Conservation (phyloP, 1,140 invertebrate species). For the Holotrichia oblita region DNA sequence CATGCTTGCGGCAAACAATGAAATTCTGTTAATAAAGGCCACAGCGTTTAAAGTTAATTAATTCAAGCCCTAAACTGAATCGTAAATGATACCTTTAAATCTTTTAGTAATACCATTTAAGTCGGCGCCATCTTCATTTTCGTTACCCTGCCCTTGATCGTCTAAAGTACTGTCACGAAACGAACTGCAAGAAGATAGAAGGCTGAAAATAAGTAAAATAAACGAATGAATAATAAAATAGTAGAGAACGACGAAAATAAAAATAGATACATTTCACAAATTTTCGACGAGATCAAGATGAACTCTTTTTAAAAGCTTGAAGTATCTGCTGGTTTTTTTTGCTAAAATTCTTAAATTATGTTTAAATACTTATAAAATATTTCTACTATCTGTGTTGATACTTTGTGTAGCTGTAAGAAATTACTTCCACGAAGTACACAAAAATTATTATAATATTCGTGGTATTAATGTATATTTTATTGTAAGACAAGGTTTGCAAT, state of each 20-base stretch:
- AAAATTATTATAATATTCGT: too few species aligned
- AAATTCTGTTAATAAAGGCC: conserved; percentile 12
- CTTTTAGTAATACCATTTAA: conserved; percentile 60
- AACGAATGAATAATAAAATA: not conserved
- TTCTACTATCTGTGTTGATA: too few species aligned
- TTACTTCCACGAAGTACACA: too few species aligned
- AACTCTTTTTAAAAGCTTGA: too few species aligned
- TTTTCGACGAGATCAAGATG: too few species aligned
- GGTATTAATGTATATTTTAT: too few species aligned
- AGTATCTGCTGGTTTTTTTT: too few species aligned
- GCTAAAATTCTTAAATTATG: too few species aligned
- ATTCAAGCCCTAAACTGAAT: conserved; percentile 38
- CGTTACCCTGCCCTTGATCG: conserved; percentile 64
- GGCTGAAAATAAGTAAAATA: conserved; percentile 64
- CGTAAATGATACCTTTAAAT: conserved; percentile 57
- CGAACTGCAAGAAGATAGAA: conserved; percentile 85
- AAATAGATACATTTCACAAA: too few species aligned
- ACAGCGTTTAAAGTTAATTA: not conserved
- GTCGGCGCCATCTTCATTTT: conserved; percentile 65
- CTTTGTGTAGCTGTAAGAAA: too few species aligned
- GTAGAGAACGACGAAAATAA: not conserved
- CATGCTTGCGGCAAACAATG: not conserved
- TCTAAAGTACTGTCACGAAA: conserved; percentile 74
- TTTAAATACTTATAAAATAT: too few species aligned
- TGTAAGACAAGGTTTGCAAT: too few species aligned